Evolutionary conservation across 2,797 vertebrate species (phyloP).

Genomic region (Sebastes wilsoni): DNA sequence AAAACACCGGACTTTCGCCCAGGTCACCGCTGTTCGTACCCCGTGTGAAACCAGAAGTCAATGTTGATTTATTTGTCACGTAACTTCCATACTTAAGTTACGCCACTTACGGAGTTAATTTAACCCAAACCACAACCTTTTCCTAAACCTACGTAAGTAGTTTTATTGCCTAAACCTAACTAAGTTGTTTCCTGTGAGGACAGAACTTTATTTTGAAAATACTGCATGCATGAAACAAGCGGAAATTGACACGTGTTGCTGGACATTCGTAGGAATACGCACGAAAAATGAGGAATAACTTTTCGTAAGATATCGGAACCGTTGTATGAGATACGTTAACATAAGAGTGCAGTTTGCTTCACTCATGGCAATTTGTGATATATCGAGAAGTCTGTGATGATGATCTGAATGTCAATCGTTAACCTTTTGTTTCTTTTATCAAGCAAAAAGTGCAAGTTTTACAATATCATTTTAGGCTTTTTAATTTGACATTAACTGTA

Average conservation of each 20-base stretch:
- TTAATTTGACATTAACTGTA: neutral
- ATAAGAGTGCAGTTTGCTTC: neutral
- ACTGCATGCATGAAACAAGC: no score
- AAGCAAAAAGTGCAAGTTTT: neutral
- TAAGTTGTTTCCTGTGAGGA: neutral
- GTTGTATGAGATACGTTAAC: neutral
- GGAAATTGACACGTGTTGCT: no score
- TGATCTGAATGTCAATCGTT: neutral
- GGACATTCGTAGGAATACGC: neutral
- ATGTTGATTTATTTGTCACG: no score
- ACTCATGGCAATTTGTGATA: neutral
- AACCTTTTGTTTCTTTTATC: neutral
- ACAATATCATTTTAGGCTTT: neutral
- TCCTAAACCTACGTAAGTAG: neutral
- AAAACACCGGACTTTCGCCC: no score
- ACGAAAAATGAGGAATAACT: neutral
- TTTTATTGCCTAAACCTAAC: neutral
- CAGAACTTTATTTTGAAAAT: no score
- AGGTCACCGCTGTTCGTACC: no score
- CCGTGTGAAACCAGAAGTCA: no score
- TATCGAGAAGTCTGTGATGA: neutral
- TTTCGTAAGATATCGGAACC: neutral
- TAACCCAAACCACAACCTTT: neutral
- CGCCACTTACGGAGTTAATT: neutral
- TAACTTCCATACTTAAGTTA: neutral